Evolutionary conservation across 2,113 vertebrate species (phyloP).

Genomic region (Pelvicachromis taeniatus): DNA sequence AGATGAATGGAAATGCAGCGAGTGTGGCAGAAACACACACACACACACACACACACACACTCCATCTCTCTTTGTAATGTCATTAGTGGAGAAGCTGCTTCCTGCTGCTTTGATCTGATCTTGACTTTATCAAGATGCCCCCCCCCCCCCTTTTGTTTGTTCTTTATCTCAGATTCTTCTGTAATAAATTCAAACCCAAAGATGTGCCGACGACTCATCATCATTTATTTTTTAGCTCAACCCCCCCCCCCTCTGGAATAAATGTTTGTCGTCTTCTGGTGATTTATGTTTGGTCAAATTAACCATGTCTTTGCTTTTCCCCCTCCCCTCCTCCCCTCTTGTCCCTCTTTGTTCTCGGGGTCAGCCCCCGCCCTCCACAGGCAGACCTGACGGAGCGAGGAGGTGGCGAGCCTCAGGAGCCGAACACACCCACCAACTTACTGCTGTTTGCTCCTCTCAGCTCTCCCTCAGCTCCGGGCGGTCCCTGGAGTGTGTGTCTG

Average conservation of each 20-base stretch:
- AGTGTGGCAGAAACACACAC: neutral
- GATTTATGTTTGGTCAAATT: slow-evolving; percentile 27
- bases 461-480: neutral
- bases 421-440: neutral
- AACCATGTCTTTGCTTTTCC: slow-evolving; percentile 9
- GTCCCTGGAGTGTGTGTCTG: slow-evolving; percentile 16
- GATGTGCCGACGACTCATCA: neutral
- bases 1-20: neutral
- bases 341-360: slow-evolving; percentile 18
- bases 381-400: neutral
- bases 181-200: neutral
- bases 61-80: slow-evolving; percentile 33
- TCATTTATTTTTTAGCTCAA: neutral
- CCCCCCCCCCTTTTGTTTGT: neutral
- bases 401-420: neutral
- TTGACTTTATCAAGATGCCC: slow-evolving; percentile 40
- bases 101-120: slow-evolving; percentile 52
- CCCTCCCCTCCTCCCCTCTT: neutral
- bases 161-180: neutral
- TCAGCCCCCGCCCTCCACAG: neutral
- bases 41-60: slow-evolving; percentile 15
- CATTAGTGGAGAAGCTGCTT: slow-evolving; percentile 51
- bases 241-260: neutral
- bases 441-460: neutral
- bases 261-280: slow-evolving; percentile 3